Base-by-base conservation (phyloP, 2,797 vertebrate species). In the Buceros bicornis region DNA sequence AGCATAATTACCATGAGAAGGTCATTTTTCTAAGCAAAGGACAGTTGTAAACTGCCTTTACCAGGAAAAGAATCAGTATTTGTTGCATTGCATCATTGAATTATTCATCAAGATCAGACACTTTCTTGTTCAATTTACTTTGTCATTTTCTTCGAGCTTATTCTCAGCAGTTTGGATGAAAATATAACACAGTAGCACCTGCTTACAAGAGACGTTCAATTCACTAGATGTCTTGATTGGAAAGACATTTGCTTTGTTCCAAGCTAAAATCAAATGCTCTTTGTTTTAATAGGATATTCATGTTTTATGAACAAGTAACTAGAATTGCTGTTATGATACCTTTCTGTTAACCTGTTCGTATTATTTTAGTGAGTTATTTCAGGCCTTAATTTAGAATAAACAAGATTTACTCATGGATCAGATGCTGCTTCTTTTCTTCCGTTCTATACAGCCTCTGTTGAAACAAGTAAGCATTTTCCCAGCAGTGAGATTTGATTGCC, bases 91-190 rank as follows among this genome's bases (percentile, higher is more conserved):
- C 88, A 92, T 95, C 91, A 83, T 89, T 97, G 96, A 97, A 97
- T 97, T 97, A 97, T 97, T 97, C 97, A 97, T 97, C 92, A 90
- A 95, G 90, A 96, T 86, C 96, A 94, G 93, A 91, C 92, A 95
- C 92, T 96, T 97, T 96, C 96, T 97, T 97, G 96, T 97, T 96
- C 97, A 97, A 93, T 97, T 97, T 96, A 96, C 93, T 97, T 97
- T 96, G 96, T 97, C 91, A 97, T 96, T 97, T 96, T 96, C 96
- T 95, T 95, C 91, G 88, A 95, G 94, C 82, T 96, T 97, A 96
- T 96, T 97, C 91, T 93, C 96, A 96, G 95, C 95, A 95, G 94
- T 96, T 94, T 77, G 88, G 84, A 91, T 97, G 96, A 95, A 97
- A 97, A 96, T 97, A 83, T 96, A 97, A 96, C 96, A 95, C 88